A percentile compares a stretch with the other conserved stretches of the same genome.
These are phyloP conservation scores for Chelonus formosanus DNA, from an alignment of 2,888 invertebrate species.

Conservation along the genomic window DNA sequence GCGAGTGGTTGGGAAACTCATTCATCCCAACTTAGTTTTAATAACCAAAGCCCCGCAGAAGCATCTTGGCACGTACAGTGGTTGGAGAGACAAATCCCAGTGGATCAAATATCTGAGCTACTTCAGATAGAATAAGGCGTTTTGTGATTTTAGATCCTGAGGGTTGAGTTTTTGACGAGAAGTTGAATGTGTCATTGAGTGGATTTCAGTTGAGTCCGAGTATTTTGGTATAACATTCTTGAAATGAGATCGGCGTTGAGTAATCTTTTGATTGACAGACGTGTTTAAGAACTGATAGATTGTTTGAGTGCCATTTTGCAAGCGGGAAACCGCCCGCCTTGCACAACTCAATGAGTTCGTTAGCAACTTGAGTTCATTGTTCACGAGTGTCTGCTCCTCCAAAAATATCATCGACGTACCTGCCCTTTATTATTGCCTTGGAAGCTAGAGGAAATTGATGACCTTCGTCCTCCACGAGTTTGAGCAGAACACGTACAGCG, in stretches of 20 bases:
- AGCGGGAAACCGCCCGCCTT: not conserved
- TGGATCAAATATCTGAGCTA: not conserved
- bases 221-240: too few species aligned
- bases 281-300: too few species aligned
- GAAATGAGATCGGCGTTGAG: too few species aligned
- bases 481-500: slow-evolving; percentile 1
- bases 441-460: slow-evolving; percentile 4
- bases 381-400: not conserved
- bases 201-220: too few species aligned
- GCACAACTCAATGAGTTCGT: not conserved
- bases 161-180: too few species aligned
- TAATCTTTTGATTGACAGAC: too few species aligned
- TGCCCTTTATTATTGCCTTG: not conserved
- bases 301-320: not conserved
- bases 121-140: not conserved
- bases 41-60: not conserved
- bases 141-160: not conserved
- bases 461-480: slow-evolving; percentile 14
- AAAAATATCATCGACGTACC: too few species aligned
- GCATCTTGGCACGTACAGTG: not conserved
- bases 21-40: not conserved
- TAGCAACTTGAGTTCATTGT: not conserved
- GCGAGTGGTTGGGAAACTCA: not conserved
- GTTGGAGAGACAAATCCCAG: not conserved
- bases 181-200: too few species aligned